These are phyloP conservation scores for Gorsachius magnificus DNA, from an alignment of 2,797 vertebrate species.

Conservation along the genomic window DNA sequence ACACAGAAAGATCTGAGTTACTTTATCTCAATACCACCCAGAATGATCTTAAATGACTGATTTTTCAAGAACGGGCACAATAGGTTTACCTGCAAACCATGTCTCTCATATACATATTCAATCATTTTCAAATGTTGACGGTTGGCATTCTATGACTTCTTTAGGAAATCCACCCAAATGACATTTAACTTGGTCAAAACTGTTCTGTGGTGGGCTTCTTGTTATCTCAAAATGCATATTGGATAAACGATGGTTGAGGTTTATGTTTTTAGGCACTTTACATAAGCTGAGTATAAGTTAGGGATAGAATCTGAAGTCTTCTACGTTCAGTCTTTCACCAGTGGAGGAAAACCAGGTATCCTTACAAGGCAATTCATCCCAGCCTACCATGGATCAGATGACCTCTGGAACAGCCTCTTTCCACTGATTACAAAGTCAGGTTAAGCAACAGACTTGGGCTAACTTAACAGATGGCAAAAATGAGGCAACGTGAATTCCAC, in stretches of 20 bases:
- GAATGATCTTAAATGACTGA: not conserved
- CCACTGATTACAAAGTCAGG: not conserved
- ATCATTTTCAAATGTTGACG: not conserved
- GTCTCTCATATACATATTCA: too few relatives aligned
- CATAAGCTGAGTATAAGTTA: not conserved
- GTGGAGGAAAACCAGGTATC: not conserved
- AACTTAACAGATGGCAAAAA: not conserved
- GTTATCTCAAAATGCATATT: not conserved
- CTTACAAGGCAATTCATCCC: not conserved
- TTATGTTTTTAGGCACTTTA: not conserved
- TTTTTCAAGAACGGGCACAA: not conserved
- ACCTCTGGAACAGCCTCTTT: not conserved
- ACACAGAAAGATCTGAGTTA: not conserved
- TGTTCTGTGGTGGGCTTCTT: not conserved
- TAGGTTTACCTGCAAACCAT: not conserved
- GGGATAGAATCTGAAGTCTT: not conserved
- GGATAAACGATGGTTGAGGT: not conserved
- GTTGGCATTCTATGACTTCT: not conserved
- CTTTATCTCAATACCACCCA: not conserved
- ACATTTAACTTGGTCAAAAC: not conserved
- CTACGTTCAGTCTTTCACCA: not conserved
- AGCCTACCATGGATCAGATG: not conserved
- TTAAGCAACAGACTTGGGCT: not conserved
- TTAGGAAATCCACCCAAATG: not conserved
- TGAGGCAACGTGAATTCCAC: not conserved